Conservation (phyloP, 2,888 invertebrate genomes). For the Drosophila nr. medialis region DNA sequence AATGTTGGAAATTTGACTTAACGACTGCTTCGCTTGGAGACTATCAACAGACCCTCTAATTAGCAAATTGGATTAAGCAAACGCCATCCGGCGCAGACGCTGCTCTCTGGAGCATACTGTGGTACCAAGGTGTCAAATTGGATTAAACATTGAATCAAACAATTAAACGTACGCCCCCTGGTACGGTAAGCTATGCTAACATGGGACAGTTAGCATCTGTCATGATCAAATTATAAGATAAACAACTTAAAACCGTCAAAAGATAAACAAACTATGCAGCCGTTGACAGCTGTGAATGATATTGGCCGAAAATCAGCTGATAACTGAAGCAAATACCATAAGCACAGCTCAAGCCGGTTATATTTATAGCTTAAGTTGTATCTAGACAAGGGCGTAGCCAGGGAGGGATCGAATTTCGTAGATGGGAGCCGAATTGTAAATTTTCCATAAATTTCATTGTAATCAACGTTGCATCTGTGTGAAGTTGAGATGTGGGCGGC, state of each 20-base stretch:
- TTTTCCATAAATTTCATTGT: neutral
- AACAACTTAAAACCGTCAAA: conserved; percentile 13
- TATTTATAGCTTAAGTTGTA: neutral
- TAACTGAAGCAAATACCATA: neutral
- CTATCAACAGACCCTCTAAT: conserved; percentile 31
- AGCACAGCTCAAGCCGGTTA: neutral
- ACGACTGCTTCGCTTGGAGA: neutral
- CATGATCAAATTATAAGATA: conserved; percentile 26
- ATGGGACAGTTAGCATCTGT: conserved; percentile 43
- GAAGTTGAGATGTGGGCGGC: neutral
- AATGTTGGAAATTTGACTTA: conserved; percentile 2
- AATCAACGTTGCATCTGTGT: neutral
- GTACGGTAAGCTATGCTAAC: conserved; percentile 36
- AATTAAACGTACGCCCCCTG: conserved; percentile 42
- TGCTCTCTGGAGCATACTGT: conserved; percentile 3
- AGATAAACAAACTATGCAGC: neutral
- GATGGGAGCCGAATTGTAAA: neutral
- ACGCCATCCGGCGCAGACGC: conserved; percentile 17
- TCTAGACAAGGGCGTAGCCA: neutral
- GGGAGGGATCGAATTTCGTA: neutral
- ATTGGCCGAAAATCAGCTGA: conserved; percentile 28
- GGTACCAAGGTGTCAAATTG: conserved; percentile 53
- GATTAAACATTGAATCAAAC: conserved; percentile 43
- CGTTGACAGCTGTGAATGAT: conserved; percentile 3
- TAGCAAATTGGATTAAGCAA: conserved; percentile 34